Evolutionary conservation across 2,797 vertebrate genomes (phyloP).

Genomic region (Huso huso): DNA sequence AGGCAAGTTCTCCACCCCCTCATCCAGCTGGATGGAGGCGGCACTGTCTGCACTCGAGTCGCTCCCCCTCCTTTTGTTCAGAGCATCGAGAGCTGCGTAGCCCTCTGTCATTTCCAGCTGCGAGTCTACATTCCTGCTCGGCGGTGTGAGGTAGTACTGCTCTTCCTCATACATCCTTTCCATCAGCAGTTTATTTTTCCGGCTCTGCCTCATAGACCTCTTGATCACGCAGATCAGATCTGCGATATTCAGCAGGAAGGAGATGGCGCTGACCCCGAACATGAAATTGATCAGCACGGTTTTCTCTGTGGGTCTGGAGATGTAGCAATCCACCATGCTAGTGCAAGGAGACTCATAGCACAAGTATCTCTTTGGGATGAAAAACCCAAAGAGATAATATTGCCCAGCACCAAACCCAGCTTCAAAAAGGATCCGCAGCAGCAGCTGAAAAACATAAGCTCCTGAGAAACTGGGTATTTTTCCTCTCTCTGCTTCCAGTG

Average conservation of each 20-base stretch:
- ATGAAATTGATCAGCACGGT: conserved; percentile 79
- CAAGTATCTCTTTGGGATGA: conserved; percentile 72
- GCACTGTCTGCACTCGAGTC: conserved; percentile 29
- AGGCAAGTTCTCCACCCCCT: conserved; percentile 23
- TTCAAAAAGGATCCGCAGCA: conserved; percentile 69
- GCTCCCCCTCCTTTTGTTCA: conserved; percentile 38
- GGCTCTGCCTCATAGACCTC: conserved; percentile 39
- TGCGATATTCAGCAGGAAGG: conserved; percentile 63
- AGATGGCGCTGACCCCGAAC: conserved; percentile 61
- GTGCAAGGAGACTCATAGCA: conserved; percentile 79
- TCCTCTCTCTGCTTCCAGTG: conserved; percentile 16
- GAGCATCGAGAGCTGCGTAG: conserved; percentile 28
- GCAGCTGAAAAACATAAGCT: conserved; percentile 70
- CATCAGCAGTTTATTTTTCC: conserved; percentile 34
- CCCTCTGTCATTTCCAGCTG: conserved; percentile 18
- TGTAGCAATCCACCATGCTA: conserved; percentile 81
- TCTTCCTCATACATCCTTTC: conserved; percentile 46
- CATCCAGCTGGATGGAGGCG: conserved; percentile 33
- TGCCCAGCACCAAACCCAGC: conserved; percentile 70
- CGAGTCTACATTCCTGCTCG: conserved; percentile 5
- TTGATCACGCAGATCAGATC: conserved; percentile 67
- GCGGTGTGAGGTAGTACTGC: conserved; percentile 34
- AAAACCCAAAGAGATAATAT: conserved; percentile 81
- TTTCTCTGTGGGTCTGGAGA: conserved; percentile 91
- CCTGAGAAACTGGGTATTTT: conserved; percentile 54